Evolutionary conservation across 2,888 invertebrate species (phyloP).

Genomic region (Scaptomyza cyrtandrae): DNA sequence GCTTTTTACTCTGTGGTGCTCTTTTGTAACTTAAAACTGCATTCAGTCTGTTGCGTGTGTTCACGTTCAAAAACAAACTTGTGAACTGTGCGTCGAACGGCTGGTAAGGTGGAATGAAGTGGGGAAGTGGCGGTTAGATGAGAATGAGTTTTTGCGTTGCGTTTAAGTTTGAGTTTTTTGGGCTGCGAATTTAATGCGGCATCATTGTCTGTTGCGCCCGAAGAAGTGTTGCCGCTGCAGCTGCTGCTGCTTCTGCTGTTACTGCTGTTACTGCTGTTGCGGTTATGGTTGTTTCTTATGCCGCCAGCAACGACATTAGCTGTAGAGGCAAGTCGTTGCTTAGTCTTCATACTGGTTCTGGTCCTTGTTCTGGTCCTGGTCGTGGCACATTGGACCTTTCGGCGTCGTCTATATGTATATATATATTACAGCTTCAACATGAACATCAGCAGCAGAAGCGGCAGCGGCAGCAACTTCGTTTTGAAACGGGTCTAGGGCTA

Average conservation of each 20-base stretch:
- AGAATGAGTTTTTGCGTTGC: conserved; percentile 19
- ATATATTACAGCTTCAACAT: not conserved
- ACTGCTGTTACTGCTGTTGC: conserved; percentile 51
- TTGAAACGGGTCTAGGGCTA: conserved; percentile 56
- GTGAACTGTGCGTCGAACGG: conserved; percentile 5
- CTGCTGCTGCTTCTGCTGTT: conserved; percentile 37
- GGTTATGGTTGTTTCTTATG: conserved; percentile 56
- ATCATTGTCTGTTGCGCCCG: conserved; percentile 56
- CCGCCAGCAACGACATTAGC: conserved; percentile 54
- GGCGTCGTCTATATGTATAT: conserved; percentile 5
- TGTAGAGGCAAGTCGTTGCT: conserved; percentile 32
- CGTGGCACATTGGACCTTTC: conserved; percentile 26
- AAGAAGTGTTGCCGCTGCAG: conserved; percentile 24
- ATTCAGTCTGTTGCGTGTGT: conserved; percentile 61
- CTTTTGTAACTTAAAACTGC: conserved; percentile 67
- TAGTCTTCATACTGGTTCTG: conserved; percentile 26
- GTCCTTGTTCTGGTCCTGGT: conserved; percentile 10
- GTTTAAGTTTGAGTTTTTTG: conserved; percentile 26
- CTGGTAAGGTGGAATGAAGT: not conserved
- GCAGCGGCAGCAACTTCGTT: not conserved
- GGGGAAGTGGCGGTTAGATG: not conserved
- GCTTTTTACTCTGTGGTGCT: conserved; percentile 53
- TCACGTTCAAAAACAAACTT: conserved; percentile 15
- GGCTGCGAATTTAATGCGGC: conserved; percentile 46
- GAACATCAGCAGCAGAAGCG: not conserved